These are phyloP conservation scores for Homarus gammarus DNA, from an alignment of 2,888 invertebrate species.

Conservation along the genomic window DNA sequence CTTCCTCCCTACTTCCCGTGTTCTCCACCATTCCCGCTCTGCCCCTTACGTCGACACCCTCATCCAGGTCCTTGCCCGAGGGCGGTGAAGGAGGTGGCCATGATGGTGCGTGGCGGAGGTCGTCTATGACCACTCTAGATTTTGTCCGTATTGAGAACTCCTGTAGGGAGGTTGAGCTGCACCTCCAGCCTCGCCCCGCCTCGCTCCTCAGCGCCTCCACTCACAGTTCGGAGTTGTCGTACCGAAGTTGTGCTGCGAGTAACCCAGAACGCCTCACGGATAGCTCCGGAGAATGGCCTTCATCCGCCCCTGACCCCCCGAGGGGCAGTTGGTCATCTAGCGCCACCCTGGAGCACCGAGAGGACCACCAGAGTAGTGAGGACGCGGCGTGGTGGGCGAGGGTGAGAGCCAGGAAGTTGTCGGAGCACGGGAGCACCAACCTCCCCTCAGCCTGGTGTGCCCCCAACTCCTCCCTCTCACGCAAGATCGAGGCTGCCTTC, in stretches of 20 bases:
- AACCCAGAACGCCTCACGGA: background rate
- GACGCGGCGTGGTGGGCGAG: background rate
- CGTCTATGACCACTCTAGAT: constrained; percentile 7
- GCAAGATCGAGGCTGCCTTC: constrained; percentile 31
- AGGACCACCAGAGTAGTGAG: background rate
- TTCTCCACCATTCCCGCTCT: background rate
- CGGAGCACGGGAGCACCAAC: background rate
- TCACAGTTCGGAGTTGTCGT: constrained; percentile 15
- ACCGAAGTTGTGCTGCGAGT: background rate
- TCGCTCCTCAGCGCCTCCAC: constrained; percentile 13
- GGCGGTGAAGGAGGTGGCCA: constrained; percentile 13
- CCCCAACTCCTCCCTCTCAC: constrained; percentile 26
- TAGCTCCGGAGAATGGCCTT: background rate
- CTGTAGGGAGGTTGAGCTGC: background rate
- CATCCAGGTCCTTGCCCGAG: constrained; percentile 23
- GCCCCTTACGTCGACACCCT: constrained; percentile 33
- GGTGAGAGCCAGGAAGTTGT: background rate
- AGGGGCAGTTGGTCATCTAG: constrained; percentile 12
- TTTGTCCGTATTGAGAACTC: constrained; percentile 7
- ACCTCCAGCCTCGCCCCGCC: constrained; percentile 4
- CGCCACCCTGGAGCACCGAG: constrained; percentile 31
- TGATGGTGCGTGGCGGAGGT: constrained; percentile 1
- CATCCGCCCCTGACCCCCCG: background rate
- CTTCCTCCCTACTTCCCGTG: background rate
- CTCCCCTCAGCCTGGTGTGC: constrained; percentile 5